phyloP scores from a whole-genome alignment of 1,140 invertebrate genomes.

The Camponotus floridanus region DNA sequence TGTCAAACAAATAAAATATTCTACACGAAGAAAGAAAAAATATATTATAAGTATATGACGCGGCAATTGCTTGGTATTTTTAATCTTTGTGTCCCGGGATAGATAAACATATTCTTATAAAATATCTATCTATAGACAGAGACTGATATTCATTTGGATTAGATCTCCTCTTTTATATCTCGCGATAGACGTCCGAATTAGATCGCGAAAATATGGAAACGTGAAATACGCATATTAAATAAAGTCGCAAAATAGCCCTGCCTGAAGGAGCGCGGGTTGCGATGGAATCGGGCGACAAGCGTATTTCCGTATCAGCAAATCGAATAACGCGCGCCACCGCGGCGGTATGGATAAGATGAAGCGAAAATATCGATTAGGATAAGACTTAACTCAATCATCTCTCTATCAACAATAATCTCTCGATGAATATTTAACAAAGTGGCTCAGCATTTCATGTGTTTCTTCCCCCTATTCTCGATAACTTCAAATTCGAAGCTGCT shows the following conservation, averaged over 20 bases:
- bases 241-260: constrained; percentile 51
- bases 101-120: neutral
- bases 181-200: constrained; percentile 39
- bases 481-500: constrained; percentile 1
- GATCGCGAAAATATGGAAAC: constrained; percentile 55
- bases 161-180: neutral
- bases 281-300: constrained; percentile 58
- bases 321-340: constrained; percentile 50
- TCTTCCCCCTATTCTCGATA: constrained; percentile 2
- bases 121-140: constrained; percentile 28
- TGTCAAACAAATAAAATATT: neutral
- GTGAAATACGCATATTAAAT: constrained; percentile 60
- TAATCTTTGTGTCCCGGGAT: neutral
- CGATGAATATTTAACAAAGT: constrained; percentile 62
- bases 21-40: neutral
- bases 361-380: constrained; percentile 62
- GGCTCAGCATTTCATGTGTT: constrained; percentile 20
- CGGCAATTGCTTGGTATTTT: neutral
- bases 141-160: neutral
- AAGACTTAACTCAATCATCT: constrained; percentile 57
- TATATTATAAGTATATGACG: neutral
- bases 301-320: constrained; percentile 64
- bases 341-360: constrained; percentile 51
- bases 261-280: constrained; percentile 44
- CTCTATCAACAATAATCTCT: constrained; percentile 53